These are phyloP conservation scores for Zosterops japonicus DNA, from an alignment of 2,113 vertebrate species.

Conservation along the genomic window DNA sequence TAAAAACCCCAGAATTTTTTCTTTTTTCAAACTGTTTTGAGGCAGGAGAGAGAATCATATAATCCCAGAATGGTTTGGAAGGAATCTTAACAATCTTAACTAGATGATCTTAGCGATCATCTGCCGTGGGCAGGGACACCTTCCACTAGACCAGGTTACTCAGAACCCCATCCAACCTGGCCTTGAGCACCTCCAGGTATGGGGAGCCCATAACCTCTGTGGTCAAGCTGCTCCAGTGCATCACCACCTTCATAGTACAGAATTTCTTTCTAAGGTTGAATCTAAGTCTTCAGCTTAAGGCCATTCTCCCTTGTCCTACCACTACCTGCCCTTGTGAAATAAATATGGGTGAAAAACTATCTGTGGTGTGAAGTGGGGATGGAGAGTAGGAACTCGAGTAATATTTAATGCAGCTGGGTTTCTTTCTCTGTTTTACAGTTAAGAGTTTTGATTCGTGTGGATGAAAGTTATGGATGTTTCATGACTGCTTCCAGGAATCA, in stretches of 20 bases:
- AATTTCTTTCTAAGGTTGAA: not conserved
- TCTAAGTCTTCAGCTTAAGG: not conserved
- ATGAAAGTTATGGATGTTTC: not conserved
- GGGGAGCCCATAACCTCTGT: not conserved
- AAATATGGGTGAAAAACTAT: not conserved
- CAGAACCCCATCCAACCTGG: not conserved
- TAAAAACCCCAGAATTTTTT: not conserved
- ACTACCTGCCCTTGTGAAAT: not conserved
- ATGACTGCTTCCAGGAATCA: not conserved
- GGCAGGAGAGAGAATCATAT: not conserved
- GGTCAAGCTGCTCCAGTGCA: not conserved
- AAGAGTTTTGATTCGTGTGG: accelerated
- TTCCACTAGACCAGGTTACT: not conserved
- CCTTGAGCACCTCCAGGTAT: not conserved
- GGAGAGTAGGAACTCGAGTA: not conserved
- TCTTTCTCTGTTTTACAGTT: not conserved
- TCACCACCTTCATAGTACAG: not conserved
- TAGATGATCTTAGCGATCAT: accelerated
- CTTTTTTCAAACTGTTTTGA: not conserved
- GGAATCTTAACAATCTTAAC: not conserved
- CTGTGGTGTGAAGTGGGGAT: not conserved
- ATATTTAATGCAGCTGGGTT: not conserved
- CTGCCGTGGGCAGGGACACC: not conserved
- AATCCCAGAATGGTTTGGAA: not conserved
- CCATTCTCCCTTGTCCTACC: not conserved